A percentile compares a stretch with the other conserved stretches of the same genome.
phyloP scores from a whole-genome alignment of 2,113 vertebrate species.

The Ursus arctos region DNA sequence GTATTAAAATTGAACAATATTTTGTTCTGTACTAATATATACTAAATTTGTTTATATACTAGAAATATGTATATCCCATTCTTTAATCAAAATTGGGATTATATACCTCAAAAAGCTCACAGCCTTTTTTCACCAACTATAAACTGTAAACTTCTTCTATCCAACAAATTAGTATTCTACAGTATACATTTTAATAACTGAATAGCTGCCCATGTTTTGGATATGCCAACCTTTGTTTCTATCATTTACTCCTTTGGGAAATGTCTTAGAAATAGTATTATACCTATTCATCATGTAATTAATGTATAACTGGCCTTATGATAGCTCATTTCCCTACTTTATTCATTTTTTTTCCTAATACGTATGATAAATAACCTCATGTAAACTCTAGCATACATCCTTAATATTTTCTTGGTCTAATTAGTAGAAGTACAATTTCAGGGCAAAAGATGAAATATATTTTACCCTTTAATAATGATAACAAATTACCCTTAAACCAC shows the following conservation, averaged over 20 bases:
- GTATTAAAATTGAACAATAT: neutral
- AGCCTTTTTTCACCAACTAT: neutral
- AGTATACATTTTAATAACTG: neutral
- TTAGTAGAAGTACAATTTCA: neutral
- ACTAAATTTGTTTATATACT: neutral
- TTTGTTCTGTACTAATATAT: neutral
- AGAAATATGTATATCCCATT: neutral
- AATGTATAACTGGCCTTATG: neutral
- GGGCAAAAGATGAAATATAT: neutral
- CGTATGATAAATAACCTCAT: neutral
- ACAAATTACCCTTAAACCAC: neutral
- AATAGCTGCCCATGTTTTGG: neutral
- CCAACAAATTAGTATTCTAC: neutral
- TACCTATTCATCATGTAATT: neutral
- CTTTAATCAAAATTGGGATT: neutral
- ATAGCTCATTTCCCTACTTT: neutral
- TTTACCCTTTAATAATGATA: neutral
- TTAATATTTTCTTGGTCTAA: neutral
- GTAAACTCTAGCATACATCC: neutral
- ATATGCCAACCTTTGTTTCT: neutral
- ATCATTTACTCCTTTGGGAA: neutral
- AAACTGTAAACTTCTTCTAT: neutral
- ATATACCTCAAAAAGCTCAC: neutral
- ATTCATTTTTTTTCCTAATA: neutral
- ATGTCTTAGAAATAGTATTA: neutral